A percentile compares a stretch with the other conserved stretches of the same genome.
phyloP scores from a whole-genome alignment of 1,140 invertebrate species.

The Psix sp. region DNA sequence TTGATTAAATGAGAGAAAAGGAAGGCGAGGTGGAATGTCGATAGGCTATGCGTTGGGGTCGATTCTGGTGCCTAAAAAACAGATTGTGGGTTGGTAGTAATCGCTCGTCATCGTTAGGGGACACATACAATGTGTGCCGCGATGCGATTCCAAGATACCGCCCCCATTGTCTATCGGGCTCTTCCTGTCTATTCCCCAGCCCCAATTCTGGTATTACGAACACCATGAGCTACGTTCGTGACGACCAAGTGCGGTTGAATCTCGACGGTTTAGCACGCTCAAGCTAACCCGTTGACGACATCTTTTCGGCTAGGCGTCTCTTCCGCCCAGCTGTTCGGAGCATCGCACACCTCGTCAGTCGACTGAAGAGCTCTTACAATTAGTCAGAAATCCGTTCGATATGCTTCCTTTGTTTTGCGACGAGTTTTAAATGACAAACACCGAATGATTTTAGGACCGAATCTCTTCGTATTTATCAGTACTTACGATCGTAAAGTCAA shows the following conservation, averaged over 20 bases:
- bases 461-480: background rate
- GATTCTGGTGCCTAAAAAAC: constrained; percentile 26
- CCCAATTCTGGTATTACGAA: constrained; percentile 52
- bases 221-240: constrained; percentile 57
- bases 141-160: constrained; percentile 72
- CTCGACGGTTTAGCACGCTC: constrained; percentile 71
- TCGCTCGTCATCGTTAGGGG: constrained; percentile 71
- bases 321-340: background rate
- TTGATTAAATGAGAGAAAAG: background rate
- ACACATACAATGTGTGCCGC: constrained; percentile 72
- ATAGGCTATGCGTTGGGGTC: constrained; percentile 1
- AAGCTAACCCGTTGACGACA: constrained; percentile 68
- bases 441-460: background rate
- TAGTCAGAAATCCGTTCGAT: constrained; percentile 42
- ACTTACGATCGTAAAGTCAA: no score
- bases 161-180: constrained; percentile 72
- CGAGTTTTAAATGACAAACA: constrained; percentile 16
- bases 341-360: constrained; percentile 8
- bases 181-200: constrained; percentile 38
- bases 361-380: constrained; percentile 43
- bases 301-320: constrained; percentile 30
- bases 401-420: constrained; percentile 8
- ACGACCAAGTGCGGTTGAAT: constrained; percentile 72
- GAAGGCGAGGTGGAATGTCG: background rate
- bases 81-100: constrained; percentile 61